Percentiles rank a stretch among this genome's conserved stretches.
Conservation (phyloP, 2,888 invertebrate species). For the Meghimatium bilineatum region DNA sequence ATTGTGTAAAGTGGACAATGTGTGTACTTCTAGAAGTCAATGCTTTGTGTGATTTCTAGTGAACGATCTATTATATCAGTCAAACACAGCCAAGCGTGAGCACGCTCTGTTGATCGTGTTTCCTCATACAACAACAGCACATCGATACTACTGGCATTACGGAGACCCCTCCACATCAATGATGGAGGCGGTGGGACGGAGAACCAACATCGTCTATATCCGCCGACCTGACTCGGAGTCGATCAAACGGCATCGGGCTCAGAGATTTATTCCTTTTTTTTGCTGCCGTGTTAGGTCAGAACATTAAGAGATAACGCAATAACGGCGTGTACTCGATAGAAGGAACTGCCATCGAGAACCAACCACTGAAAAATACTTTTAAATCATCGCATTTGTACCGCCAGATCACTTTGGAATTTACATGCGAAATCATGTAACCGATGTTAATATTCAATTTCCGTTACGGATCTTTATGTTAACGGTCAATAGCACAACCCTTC, state of each 20-base stretch:
- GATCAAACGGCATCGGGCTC: slow-evolving; percentile 14
- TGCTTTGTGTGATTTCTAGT: background rate
- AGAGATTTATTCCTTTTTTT: background rate
- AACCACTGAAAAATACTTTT: background rate
- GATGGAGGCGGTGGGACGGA: slow-evolving; percentile 8
- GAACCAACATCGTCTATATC: background rate
- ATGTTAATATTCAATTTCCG: background rate
- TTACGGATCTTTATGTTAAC: background rate
- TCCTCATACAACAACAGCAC: background rate
- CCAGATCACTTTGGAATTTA: background rate
- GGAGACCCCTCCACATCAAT: slow-evolving; percentile 1
- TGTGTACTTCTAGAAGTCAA: no score
- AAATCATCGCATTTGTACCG: background rate
- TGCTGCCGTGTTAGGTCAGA: background rate
- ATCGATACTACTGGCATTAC: background rate
- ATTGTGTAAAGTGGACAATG: no score
- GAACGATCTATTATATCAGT: background rate
- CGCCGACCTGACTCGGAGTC: background rate
- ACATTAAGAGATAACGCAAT: background rate
- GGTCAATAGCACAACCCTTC: background rate
- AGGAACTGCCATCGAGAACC: background rate
- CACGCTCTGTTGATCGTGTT: background rate
- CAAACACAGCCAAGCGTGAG: background rate
- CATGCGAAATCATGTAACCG: background rate
- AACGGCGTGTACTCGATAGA: no score